Evolutionary conservation across 1,140 invertebrate species (phyloP).

Genomic region (Cydia fagiglandana): DNA sequence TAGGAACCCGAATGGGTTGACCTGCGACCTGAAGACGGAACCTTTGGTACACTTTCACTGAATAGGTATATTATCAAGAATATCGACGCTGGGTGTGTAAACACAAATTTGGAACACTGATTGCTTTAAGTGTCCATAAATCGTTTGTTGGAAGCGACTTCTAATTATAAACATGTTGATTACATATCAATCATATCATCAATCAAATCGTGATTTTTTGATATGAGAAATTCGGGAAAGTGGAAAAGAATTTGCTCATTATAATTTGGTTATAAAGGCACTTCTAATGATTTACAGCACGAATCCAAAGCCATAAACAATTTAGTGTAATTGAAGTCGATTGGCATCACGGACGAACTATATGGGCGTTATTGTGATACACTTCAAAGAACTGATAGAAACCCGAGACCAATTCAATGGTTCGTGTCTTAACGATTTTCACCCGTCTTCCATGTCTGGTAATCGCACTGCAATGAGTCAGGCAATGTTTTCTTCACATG

Average conservation of each 20-base stretch:
- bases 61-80: constrained; percentile 11
- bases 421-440: constrained; percentile 22
- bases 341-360: neutral
- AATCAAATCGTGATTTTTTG: neutral
- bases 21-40: constrained; percentile 36
- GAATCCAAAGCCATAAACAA: constrained; percentile 27
- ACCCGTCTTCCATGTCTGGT: constrained; percentile 22
- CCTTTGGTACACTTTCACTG: constrained; percentile 39
- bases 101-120: constrained; percentile 25
- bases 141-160: constrained; percentile 20
- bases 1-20: constrained; percentile 34
- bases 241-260: constrained; percentile 24
- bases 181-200: neutral
- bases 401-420: constrained; percentile 8
- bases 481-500: constrained; percentile 18
- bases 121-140: constrained; percentile 18
- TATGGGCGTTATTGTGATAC: constrained; percentile 11
- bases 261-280: constrained; percentile 3
- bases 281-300: constrained; percentile 24
- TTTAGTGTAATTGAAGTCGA: constrained; percentile 19
- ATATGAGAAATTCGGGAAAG: constrained; percentile 11
- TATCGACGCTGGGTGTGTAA: constrained; percentile 9
- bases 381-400: constrained; percentile 9
- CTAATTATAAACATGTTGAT: constrained; percentile 4
- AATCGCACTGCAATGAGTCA: constrained; percentile 18